Evolutionary conservation across 2,888 invertebrate genomes (phyloP).

Genomic region (Cotesia congregata): DNA sequence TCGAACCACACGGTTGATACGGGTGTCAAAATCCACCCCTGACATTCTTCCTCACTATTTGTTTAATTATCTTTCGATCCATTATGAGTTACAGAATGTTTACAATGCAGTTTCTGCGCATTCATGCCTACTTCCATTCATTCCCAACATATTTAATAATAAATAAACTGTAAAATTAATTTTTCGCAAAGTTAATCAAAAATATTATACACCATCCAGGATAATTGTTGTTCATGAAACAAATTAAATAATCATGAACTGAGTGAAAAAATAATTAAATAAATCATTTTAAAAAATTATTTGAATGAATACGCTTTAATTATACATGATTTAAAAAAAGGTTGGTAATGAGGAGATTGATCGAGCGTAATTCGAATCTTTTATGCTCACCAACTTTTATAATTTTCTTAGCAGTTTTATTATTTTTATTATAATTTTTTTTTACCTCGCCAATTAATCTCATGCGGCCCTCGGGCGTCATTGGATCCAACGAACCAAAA

Average conservation of each 20-base stretch:
- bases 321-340: conserved; percentile 8
- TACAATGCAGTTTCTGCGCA: neutral
- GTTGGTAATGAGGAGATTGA: conserved; percentile 57
- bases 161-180: neutral
- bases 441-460: conserved; percentile 56
- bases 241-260: too few species aligned
- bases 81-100: conserved; percentile 2
- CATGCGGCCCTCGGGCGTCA: conserved; percentile 37
- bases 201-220: neutral
- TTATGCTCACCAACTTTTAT: conserved; percentile 28
- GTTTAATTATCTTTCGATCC: neutral
- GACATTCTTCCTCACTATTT: conserved; percentile 3
- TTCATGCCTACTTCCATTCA: neutral
- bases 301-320: neutral
- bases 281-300: neutral
- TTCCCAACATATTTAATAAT: neutral
- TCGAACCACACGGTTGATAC: conserved; percentile 38
- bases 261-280: neutral
- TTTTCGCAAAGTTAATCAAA: neutral
- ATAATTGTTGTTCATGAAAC: too few species aligned
- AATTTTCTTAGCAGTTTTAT: conserved; percentile 20
- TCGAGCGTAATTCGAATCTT: conserved; percentile 48
- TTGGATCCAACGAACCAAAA: conserved; percentile 33
- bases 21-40: conserved; percentile 44
- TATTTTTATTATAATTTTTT: conserved; percentile 43